Evolutionary conservation across 2,113 vertebrate genomes (phyloP).

Genomic region (Hirundichthys speculiger): DNA sequence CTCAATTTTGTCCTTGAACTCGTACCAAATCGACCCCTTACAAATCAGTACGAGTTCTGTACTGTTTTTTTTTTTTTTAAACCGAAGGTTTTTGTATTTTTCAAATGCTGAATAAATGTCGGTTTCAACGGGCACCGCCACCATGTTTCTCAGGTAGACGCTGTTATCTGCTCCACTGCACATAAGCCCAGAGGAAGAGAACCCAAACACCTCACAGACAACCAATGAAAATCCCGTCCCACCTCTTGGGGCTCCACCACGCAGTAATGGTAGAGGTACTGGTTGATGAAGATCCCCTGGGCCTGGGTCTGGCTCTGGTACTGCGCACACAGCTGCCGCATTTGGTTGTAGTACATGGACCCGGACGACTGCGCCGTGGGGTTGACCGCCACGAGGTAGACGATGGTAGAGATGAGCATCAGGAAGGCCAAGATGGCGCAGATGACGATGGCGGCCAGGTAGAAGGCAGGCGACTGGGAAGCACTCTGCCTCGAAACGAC

Average conservation of each 20-base stretch:
- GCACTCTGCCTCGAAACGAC: constrained; percentile 81
- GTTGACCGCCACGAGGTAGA: constrained; percentile 90
- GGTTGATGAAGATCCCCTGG: constrained; percentile 85
- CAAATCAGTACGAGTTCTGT: too few relatives aligned
- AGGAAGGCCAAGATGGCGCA: constrained; percentile 82
- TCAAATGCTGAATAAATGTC: too few relatives aligned
- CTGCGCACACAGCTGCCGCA: constrained; percentile 85
- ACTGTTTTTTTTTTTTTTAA: too few relatives aligned
- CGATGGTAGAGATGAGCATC: constrained; percentile 88
- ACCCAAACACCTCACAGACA: background rate
- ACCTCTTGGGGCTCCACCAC: constrained; percentile 94
- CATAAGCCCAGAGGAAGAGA: too few relatives aligned
- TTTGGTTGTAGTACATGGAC: constrained; percentile 84
- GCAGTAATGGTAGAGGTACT: constrained; percentile 93
- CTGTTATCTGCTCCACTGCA: too few relatives aligned
- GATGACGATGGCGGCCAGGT: constrained; percentile 83
- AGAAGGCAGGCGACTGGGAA: constrained; percentile 82
- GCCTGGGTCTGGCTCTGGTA: constrained; percentile 80
- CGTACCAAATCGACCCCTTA: too few relatives aligned
- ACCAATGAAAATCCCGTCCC: constrained; percentile 24
- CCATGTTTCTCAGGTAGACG: too few relatives aligned
- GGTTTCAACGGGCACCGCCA: too few relatives aligned
- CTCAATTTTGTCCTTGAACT: too few relatives aligned
- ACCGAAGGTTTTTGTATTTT: too few relatives aligned
- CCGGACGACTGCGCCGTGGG: constrained; percentile 87